Conservation (phyloP, 2,888 invertebrate genomes). For the Nymphalis urticae region DNA sequence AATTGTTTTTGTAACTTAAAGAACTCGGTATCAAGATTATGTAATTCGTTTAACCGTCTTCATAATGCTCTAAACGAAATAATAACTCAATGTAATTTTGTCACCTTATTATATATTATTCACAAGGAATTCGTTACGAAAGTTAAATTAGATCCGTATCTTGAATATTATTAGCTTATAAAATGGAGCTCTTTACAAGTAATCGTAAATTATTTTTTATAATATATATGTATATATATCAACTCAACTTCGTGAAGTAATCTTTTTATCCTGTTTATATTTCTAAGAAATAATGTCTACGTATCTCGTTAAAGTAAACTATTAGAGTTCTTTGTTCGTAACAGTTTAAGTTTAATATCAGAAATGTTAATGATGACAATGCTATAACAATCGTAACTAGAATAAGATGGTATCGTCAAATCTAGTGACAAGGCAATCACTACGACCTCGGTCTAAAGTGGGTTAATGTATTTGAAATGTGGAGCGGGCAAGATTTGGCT, state of each 20-base stretch:
- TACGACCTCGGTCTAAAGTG: conserved; percentile 64
- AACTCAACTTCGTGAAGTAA: neutral
- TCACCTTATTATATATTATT: neutral
- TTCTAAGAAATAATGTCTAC: conserved; percentile 11
- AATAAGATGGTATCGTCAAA: conserved; percentile 43
- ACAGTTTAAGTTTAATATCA: neutral
- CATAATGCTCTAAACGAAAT: conserved; percentile 14
- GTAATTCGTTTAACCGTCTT: conserved; percentile 36
- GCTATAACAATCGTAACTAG: conserved; percentile 30
- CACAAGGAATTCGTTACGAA: neutral
- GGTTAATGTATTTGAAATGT: conserved; percentile 73
- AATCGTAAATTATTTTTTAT: too few species aligned
- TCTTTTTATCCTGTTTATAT: neutral
- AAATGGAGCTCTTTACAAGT: too few species aligned
- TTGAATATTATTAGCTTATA: too few species aligned
- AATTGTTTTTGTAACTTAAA: conserved; percentile 38
- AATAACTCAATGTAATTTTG: neutral
- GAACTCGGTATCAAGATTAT: conserved; percentile 36
- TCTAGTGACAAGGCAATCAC: conserved; percentile 58
- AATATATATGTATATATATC: too few species aligned
- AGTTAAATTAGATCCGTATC: neutral
- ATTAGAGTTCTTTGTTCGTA: neutral
- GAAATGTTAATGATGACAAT: conserved; percentile 14
- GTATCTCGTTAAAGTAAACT: neutral
- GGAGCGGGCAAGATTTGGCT: conserved; percentile 61